These are phyloP conservation scores for Strongylocentrotus purpuratus DNA, from an alignment of 35 echinoderm and acorn worm species.

Conservation along the genomic window DNA sequence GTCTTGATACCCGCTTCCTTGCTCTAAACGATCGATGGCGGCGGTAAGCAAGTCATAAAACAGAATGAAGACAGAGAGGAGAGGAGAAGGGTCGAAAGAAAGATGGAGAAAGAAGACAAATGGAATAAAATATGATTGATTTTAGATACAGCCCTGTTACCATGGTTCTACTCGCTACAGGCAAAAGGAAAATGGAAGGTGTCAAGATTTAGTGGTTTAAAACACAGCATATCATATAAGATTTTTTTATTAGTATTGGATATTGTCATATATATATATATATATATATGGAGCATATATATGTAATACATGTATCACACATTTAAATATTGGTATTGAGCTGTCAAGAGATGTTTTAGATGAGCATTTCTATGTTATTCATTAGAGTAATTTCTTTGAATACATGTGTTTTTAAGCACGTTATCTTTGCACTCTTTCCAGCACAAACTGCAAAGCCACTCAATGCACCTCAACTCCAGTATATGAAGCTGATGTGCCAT, in stretches of 20 bases:
- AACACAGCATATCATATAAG: background rate
- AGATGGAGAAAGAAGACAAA: slow-evolving; percentile 14
- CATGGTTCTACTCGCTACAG: slow-evolving; percentile 10
- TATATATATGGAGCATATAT: background rate
- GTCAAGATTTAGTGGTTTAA: slow-evolving; percentile 18
- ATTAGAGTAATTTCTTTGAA: background rate
- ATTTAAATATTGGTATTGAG: background rate
- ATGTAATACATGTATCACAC: background rate
- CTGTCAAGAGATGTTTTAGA: background rate
- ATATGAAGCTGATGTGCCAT: background rate
- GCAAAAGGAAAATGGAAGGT: background rate
- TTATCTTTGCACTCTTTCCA: background rate
- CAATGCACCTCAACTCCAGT: background rate
- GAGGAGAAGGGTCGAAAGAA: background rate
- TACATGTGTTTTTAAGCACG: background rate
- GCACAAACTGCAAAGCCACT: background rate
- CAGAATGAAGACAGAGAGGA: slow-evolving; percentile 51
- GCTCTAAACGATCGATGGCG: slow-evolving; percentile 65
- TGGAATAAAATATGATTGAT: background rate
- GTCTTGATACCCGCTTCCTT: slow-evolving; percentile 97
- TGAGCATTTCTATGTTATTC: background rate
- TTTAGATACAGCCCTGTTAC: background rate
- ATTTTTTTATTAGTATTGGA: background rate
- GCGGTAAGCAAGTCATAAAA: background rate
- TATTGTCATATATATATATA: background rate